These are phyloP conservation scores for Drosophila sp. DNA, from an alignment of 1,140 invertebrate genomes.

Conservation along the genomic window DNA sequence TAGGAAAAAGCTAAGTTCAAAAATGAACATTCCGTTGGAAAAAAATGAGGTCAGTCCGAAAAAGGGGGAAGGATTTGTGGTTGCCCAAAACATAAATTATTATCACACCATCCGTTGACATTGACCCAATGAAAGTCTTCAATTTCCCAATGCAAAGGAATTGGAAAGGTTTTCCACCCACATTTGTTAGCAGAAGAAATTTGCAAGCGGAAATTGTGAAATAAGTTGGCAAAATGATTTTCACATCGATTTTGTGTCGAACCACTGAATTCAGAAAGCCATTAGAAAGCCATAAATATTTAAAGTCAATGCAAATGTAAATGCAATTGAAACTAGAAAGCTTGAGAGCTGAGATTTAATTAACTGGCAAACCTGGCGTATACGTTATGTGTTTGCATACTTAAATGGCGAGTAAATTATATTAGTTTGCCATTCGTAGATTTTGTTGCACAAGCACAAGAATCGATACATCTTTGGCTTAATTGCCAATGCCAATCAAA, in stretches of 20 bases:
- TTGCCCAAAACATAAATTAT: slow-evolving; percentile 39
- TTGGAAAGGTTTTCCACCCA: slow-evolving; percentile 7
- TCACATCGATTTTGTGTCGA: slow-evolving; percentile 12
- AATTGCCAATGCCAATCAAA: slow-evolving; percentile 54
- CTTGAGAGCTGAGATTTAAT: slow-evolving; percentile 64
- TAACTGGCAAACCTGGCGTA: slow-evolving; percentile 53
- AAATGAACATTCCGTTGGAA: slow-evolving; percentile 5
- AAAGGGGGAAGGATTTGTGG: slow-evolving; percentile 11
- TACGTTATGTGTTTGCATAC: slow-evolving; percentile 32
- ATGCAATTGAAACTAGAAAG: slow-evolving; percentile 48
- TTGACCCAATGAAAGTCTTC: slow-evolving; percentile 42
- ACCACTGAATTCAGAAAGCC: slow-evolving; percentile 19
- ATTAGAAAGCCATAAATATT: slow-evolving; percentile 53
- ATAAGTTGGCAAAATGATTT: slow-evolving; percentile 14
- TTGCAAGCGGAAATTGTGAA: slow-evolving; percentile 1
- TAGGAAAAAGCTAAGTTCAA: slow-evolving; percentile 17
- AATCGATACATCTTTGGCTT: slow-evolving; percentile 21
- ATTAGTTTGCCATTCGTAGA: slow-evolving; percentile 44
- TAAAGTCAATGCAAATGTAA: slow-evolving; percentile 26
- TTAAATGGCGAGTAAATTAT: slow-evolving; percentile 19
- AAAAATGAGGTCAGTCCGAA: slow-evolving; percentile 3
- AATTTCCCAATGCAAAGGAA: not conserved
- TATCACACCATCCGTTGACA: slow-evolving; percentile 37
- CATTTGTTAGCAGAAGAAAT: slow-evolving; percentile 14
- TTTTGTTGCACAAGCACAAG: not conserved